Evolutionary conservation across 2,113 vertebrate species (phyloP).

Genomic region (Sebastes fasciatus): DNA sequence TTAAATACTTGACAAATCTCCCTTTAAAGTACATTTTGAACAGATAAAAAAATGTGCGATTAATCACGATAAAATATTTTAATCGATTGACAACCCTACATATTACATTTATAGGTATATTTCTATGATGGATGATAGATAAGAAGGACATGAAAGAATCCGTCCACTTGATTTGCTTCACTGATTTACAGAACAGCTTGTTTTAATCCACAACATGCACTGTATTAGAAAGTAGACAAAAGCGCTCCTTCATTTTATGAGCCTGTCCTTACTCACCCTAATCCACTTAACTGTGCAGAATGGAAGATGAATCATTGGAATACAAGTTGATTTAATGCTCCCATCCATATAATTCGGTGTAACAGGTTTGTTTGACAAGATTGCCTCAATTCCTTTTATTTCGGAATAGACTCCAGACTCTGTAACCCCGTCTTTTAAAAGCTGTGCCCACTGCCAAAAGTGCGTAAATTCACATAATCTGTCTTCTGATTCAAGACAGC

Average conservation of each 20-base stretch:
- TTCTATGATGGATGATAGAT: slow-evolving; percentile 4
- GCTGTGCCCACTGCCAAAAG: slow-evolving; percentile 11
- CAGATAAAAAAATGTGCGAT: too few relatives aligned
- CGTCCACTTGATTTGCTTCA: slow-evolving; percentile 2
- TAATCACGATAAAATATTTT: not conserved
- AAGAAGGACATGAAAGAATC: not conserved
- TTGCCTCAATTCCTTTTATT: slow-evolving; percentile 23
- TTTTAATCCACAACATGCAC: slow-evolving; percentile 27
- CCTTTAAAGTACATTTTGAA: too few relatives aligned
- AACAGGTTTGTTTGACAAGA: slow-evolving; percentile 32
- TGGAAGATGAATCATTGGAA: slow-evolving; percentile 33
- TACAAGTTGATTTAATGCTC: slow-evolving; percentile 26
- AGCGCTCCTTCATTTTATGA: slow-evolving; percentile 7
- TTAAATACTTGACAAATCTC: too few relatives aligned
- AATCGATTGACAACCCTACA: not conserved
- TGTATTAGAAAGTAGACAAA: slow-evolving; percentile 15
- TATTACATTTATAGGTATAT: not conserved
- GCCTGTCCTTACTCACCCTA: slow-evolving; percentile 15
- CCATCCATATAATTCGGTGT: slow-evolving; percentile 32
- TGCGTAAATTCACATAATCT: not conserved
- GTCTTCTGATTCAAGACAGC: slow-evolving; percentile 14
- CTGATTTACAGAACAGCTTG: not conserved
- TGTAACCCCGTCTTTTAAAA: slow-evolving; percentile 13
- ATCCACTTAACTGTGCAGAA: slow-evolving; percentile 45
- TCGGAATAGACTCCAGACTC: not conserved